These are phyloP conservation scores for Chitala chitala DNA, from an alignment of 2,113 vertebrate genomes.

Conservation along the genomic window DNA sequence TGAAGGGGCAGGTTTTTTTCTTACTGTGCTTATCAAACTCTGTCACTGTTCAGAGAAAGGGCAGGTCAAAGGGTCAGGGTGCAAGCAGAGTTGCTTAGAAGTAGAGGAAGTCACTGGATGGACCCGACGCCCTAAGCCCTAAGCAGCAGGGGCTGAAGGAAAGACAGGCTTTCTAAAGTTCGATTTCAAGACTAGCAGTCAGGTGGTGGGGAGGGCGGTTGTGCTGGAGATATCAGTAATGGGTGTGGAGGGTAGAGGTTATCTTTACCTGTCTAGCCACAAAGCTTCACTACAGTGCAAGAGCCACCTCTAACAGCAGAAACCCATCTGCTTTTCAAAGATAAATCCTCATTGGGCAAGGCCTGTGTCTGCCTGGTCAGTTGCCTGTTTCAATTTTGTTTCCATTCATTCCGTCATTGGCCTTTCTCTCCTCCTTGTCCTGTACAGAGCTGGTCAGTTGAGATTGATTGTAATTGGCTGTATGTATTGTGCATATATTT, in stretches of 20 bases:
- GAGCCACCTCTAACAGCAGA: no score
- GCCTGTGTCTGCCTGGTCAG: not conserved
- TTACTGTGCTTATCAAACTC: not conserved
- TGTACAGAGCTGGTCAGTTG: no score
- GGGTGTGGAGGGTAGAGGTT: no score
- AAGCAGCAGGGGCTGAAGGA: not conserved
- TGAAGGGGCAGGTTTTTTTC: no score
- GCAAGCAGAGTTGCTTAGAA: not conserved
- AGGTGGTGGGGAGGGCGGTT: not conserved
- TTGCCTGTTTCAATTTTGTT: not conserved
- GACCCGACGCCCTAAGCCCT: no score
- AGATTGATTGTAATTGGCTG: no score
- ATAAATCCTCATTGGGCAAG: not conserved
- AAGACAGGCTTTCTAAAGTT: not conserved
- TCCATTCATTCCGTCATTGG: not conserved
- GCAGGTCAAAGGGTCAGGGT: not conserved
- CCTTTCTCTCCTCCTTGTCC: not conserved
- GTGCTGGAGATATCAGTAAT: not conserved
- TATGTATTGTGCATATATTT: no score
- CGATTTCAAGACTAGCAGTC: not conserved
- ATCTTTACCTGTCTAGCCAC: not conserved
- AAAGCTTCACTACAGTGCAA: not conserved
- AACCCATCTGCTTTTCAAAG: not conserved
- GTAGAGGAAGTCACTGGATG: not conserved
- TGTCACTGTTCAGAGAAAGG: not conserved